Conservation (phyloP, 2,888 invertebrate genomes). For the Caenorhabditis macrosperma region DNA sequence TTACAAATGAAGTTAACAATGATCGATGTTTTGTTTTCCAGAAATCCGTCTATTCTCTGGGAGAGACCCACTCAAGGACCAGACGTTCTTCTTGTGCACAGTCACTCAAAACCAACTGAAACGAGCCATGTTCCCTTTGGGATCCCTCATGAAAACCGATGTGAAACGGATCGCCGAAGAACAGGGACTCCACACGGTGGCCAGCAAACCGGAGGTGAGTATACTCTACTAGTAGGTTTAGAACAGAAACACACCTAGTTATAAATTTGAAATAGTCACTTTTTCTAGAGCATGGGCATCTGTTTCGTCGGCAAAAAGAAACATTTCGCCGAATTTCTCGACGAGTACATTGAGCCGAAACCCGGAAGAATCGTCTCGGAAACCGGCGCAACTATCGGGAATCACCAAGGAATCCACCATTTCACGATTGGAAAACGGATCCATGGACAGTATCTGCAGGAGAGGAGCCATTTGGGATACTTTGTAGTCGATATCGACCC, state of each 20-base stretch:
- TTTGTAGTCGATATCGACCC: slow-evolving; percentile 88
- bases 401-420: slow-evolving; percentile 88
- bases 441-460: slow-evolving; percentile 84
- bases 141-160: slow-evolving; percentile 86
- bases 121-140: slow-evolving; percentile 89
- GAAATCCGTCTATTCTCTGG: slow-evolving; percentile 49
- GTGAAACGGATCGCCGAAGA: slow-evolving; percentile 84
- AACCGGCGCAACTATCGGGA: slow-evolving; percentile 86
- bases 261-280: too few species aligned
- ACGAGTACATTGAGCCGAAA: slow-evolving; percentile 88
- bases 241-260: too few species aligned
- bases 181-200: slow-evolving; percentile 67
- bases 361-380: slow-evolving; percentile 90
- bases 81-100: slow-evolving; percentile 94
- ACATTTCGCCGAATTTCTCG: slow-evolving; percentile 90
- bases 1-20: too few species aligned
- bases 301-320: slow-evolving; percentile 93
- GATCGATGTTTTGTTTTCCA: slow-evolving; percentile 4
- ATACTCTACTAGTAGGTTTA: too few species aligned
- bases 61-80: slow-evolving; percentile 86
- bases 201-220: slow-evolving; percentile 71
- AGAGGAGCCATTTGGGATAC: slow-evolving; percentile 84
- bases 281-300: slow-evolving; percentile 85
- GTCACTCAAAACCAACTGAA: slow-evolving; percentile 87
- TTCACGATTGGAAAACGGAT: slow-evolving; percentile 95